Base-by-base conservation (phyloP, 1,140 invertebrate genomes). In the Calliopsis andreniformis region DNA sequence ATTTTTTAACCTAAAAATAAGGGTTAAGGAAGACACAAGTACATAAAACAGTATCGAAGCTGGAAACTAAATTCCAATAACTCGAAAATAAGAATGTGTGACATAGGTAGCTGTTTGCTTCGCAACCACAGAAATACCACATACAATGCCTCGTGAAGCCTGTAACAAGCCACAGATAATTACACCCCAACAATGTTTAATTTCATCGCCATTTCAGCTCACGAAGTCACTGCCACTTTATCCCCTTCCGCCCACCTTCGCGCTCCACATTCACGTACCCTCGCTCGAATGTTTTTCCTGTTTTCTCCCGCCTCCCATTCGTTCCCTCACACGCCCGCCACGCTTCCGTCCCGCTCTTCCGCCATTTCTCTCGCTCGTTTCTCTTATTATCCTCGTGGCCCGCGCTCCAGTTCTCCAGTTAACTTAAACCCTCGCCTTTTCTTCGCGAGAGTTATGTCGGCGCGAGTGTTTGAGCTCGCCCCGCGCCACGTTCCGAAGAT, bases 211-310 rank as follows among this genome's bases (percentile, higher is more conserved):
- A 5, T 23, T 30, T 35, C 25, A n/a, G n/a, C 20, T 68, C 23
- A 12, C 7, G 20, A 67, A 39, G 23, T 67, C 23, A 6, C 32
- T 39, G 20, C 23, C n/a, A 68, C 35, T 53, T 12, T 67, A 39
- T 67, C 16, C 23, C 23, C n/a, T 42, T 59, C 32, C 32, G 56
- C 23, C 39, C 28, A 32, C 2, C 32, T 59, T 39, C 56, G n/a
- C 14, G n/a, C 25, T 18, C 51, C 4, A 2, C 51, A 25, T 55
- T 25, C 10, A 5, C 10, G 23, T 53, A n/a, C 25, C 16, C 18
- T 16, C 18, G 32, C 20, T 51, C 47, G 8, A 14, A 56, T 55
- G 53, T 73, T 73, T 56, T 45, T 66, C 71, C 61, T 47, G 61
- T 73, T 63, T 64, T 35, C 53, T 18, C 16, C 28, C n/a, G 14